Evolutionary conservation across 1,140 invertebrate genomes (phyloP).

Genomic region (Drosophila mayri): DNA sequence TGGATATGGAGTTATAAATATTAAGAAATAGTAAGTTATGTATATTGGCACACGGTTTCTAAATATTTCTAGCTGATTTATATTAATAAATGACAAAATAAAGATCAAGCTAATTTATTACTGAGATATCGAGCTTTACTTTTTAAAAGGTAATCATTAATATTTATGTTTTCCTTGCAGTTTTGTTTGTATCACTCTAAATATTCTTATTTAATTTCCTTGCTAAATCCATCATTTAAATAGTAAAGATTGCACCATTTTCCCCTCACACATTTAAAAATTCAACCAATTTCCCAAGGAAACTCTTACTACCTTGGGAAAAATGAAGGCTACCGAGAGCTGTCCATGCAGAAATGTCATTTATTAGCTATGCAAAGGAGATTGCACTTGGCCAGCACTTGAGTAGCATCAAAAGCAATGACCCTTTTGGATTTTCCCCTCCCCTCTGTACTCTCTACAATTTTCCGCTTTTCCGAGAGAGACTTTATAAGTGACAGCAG

Average conservation of each 20-base stretch:
- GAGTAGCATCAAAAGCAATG: slow-evolving; percentile 35
- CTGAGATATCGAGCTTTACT: no score
- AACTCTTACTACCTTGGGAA: neutral
- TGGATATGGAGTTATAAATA: slow-evolving; percentile 10
- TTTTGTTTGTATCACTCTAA: no score
- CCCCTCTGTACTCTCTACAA: neutral
- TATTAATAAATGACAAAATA: neutral
- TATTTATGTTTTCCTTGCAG: no score
- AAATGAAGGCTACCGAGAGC: slow-evolving; percentile 5
- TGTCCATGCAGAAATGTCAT: slow-evolving; percentile 23
- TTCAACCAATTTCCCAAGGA: neutral
- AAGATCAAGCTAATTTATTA: neutral
- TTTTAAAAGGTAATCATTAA: no score
- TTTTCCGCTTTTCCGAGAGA: slow-evolving; percentile 20
- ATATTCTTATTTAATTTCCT: neutral
- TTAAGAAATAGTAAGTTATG: neutral
- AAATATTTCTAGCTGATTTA: neutral
- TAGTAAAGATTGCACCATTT: neutral
- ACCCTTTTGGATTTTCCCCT: slow-evolving; percentile 17
- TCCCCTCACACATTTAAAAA: neutral
- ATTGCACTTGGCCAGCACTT: slow-evolving; percentile 54
- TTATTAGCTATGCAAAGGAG: slow-evolving; percentile 36
- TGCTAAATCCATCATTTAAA: neutral
- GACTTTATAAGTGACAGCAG: slow-evolving; percentile 17
- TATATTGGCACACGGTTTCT: no score